A percentile compares a stretch with the other conserved stretches of the same genome.
Conservation (phyloP, 2,888 invertebrate species). For the Drosophila recens region DNA sequence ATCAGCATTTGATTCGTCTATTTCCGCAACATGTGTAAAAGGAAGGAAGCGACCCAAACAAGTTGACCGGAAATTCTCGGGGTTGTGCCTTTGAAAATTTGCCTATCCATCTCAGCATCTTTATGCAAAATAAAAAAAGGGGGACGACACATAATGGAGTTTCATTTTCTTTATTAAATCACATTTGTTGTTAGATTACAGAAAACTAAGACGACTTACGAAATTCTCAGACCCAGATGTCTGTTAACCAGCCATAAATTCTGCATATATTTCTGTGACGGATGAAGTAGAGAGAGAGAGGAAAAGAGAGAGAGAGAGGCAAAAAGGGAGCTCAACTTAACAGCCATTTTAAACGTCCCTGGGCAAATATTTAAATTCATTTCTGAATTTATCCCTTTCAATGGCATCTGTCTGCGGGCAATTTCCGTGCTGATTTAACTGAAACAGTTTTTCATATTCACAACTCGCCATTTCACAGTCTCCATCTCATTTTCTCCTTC, state of each 20-base stretch:
- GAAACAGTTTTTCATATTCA: slow-evolving; percentile 5
- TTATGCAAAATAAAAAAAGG: slow-evolving; percentile 21
- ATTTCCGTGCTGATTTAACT: slow-evolving; percentile 24
- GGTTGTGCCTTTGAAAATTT: slow-evolving; percentile 10
- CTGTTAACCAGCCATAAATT: slow-evolving; percentile 21
- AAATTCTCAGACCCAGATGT: slow-evolving; percentile 16
- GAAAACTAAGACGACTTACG: slow-evolving; percentile 15
- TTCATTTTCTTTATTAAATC: slow-evolving; percentile 72
- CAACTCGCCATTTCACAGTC: slow-evolving; percentile 3
- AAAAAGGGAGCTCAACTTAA: slow-evolving; percentile 5
- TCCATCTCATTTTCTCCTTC: neutral
- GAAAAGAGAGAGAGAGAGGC: neutral
- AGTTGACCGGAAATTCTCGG: slow-evolving; percentile 59
- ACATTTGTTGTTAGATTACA: slow-evolving; percentile 68
- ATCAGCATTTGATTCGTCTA: slow-evolving; percentile 70
- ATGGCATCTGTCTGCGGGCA: slow-evolving; percentile 23
- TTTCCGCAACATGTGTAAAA: slow-evolving; percentile 58
- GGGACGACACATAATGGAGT: slow-evolving; percentile 48
- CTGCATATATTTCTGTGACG: slow-evolving; percentile 12
- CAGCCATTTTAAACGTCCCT: slow-evolving; percentile 37
- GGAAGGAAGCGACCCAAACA: slow-evolving; percentile 44
- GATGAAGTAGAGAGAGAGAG: neutral
- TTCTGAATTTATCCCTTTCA: slow-evolving; percentile 50
- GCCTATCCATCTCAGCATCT: slow-evolving; percentile 21
- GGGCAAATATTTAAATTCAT: slow-evolving; percentile 71